Evolutionary conservation across 2,888 invertebrate genomes (phyloP), one percentile per base, ranked within the genome.

Genomic region (Asteroscopus sphinx): DNA sequence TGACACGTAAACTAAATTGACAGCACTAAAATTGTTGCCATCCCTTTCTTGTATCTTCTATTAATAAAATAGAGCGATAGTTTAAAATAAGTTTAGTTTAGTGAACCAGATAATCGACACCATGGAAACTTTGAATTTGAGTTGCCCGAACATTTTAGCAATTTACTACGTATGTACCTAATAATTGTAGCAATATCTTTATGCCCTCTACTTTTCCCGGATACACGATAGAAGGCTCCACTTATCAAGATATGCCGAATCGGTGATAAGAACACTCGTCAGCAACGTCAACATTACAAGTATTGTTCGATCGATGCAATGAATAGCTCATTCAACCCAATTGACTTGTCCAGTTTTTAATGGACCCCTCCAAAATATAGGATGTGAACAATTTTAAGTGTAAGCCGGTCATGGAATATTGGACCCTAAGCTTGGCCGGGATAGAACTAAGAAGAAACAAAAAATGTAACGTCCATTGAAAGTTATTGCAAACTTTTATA

Each of bases 361-460:
- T 44, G 37, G 69, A 42, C 79, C 73, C 75, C 73, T 68, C 48
- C 46, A 53, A 74, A 63, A 71, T 49, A 51, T 53, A 81, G 80
- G 79, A 81, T 72, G 76, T 77, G 25, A 48, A 42, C 80, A 73
- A 79, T 77, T 73, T 62, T 35, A 53, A 40, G 25, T 66, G 46
- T 37, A 49, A 36, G 52, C 45, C 3, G 13, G 17, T 16, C 16
- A 30, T 66, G 37, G 56, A 47, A 39, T 12, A 41, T 3, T 15
- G 33, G 26, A 11, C 12, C 21, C 33, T 52, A 8, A 2, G 21
- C 6, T 1, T 13, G 26, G 9, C 8, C 3, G 9, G 26, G 17
- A 21, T 21, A 21, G 21, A 4, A 17, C 16, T 17, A 37, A n/a
- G 6, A 17, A 37, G n/a, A 32, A 12, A 12, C 4, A 3, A 32